phyloP scores from a whole-genome alignment of 92 coral and sea anemone species.

The Ricordea florida region DNA sequence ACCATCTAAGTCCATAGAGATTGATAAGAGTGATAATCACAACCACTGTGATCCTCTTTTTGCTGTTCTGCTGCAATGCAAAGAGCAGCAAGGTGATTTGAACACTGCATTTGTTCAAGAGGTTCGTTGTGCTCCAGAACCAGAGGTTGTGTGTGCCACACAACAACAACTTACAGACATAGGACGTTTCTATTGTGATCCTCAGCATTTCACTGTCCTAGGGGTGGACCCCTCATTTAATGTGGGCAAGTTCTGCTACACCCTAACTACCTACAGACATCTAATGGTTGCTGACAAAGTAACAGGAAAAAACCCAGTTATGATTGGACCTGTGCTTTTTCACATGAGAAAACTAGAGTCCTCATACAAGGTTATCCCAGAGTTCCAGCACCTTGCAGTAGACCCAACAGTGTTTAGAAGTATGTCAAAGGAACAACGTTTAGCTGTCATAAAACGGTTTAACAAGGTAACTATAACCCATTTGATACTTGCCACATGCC shows the following conservation, averaged over 20 bases:
- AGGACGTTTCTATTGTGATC: background rate
- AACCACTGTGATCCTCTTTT: background rate
- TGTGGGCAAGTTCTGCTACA: constrained; percentile 34
- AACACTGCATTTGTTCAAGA: background rate
- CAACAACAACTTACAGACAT: background rate
- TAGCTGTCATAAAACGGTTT: background rate
- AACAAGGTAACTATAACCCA: background rate
- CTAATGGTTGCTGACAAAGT: constrained; percentile 5
- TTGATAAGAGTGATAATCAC: background rate
- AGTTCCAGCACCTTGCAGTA: background rate
- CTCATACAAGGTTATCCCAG: background rate
- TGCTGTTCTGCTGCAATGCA: background rate
- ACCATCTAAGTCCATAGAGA: background rate
- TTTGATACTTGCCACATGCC: background rate
- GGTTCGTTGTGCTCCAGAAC: background rate
- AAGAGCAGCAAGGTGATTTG: constrained; percentile 3
- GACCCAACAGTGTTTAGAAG: background rate
- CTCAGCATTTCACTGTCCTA: background rate
- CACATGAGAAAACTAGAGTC: constrained; percentile 28
- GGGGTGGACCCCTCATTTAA: too few relatives aligned
- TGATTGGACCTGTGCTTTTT: constrained; percentile 31
- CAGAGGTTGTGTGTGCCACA: constrained; percentile 6
- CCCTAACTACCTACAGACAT: constrained; percentile 23
- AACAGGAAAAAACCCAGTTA: constrained; percentile 37
- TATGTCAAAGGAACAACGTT: constrained; percentile 1